A percentile compares a stretch with the other conserved stretches of the same genome.
These are phyloP conservation scores for Tetraneura akinire DNA, from an alignment of 1,140 invertebrate species.

Conservation along the genomic window DNA sequence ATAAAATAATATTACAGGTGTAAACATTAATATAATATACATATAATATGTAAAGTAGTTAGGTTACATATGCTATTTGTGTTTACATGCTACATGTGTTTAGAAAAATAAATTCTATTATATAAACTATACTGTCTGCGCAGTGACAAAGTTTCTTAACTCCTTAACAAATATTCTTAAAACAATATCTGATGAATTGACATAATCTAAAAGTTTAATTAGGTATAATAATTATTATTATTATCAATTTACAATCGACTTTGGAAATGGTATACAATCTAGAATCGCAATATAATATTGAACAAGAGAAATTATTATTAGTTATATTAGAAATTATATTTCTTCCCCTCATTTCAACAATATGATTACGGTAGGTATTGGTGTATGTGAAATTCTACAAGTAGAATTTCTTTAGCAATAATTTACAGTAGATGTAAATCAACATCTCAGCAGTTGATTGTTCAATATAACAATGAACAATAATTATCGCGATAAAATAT, in stretches of 20 bases:
- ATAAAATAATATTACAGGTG: background rate
- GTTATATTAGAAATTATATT: background rate
- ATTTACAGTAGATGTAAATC: background rate
- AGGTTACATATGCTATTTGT: no score
- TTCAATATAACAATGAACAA: background rate
- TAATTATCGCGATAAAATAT: background rate
- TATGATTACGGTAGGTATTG: background rate
- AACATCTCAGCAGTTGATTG: background rate
- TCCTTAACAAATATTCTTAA: no score
- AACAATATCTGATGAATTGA: conserved; percentile 1
- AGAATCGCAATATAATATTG: background rate
- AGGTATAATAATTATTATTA: background rate
- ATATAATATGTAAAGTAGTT: no score
- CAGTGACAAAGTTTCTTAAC: background rate
- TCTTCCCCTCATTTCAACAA: background rate
- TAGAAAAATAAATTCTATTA: background rate
- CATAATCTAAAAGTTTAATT: background rate
- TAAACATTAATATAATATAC: no score
- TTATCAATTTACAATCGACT: background rate
- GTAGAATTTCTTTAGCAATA: background rate
- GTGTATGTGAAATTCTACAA: background rate
- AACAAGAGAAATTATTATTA: background rate
- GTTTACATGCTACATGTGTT: background rate
- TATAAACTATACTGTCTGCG: background rate
- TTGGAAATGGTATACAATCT: background rate